Conservation (phyloP, 2,113 vertebrate genomes). For the Chelonoidis abingdonii region DNA sequence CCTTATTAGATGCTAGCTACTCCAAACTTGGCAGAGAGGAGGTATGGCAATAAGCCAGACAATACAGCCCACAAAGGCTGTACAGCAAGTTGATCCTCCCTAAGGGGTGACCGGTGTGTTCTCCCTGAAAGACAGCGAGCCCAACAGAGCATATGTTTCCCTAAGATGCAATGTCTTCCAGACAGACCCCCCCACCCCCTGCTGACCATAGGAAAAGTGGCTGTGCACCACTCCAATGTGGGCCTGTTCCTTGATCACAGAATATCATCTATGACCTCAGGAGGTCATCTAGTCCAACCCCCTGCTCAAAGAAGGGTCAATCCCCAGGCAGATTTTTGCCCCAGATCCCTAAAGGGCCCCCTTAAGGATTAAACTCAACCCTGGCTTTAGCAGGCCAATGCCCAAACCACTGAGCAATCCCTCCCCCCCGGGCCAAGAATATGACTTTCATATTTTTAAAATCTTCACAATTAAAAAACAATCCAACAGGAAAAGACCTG, state of each 20-base stretch:
- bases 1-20: not conserved
- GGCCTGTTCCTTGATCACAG: not conserved
- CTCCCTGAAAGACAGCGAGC: not conserved
- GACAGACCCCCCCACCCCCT: not conserved
- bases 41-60: not conserved
- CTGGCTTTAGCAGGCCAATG: too few relatives aligned
- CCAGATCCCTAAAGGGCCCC: too few relatives aligned
- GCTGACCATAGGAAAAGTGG: not conserved
- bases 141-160: not conserved
- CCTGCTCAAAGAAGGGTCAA: too few relatives aligned
- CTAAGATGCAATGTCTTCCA: not conserved
- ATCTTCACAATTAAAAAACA: not conserved
- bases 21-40: not conserved
- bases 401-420: too few relatives aligned
- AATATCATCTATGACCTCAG: too few relatives aligned
- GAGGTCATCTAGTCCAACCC: too few relatives aligned
- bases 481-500: not conserved
- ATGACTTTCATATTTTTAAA: not conserved
- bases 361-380: too few relatives aligned
- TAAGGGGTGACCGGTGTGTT: not conserved
- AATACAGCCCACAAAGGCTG: accelerated
- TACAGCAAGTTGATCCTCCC: not conserved
- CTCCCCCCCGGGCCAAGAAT: not conserved
- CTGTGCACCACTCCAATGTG: accelerated
- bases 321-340: too few relatives aligned